These are phyloP conservation scores for Okamejei kenojei DNA, from an alignment of 2,797 vertebrate species.

Conservation along the genomic window DNA sequence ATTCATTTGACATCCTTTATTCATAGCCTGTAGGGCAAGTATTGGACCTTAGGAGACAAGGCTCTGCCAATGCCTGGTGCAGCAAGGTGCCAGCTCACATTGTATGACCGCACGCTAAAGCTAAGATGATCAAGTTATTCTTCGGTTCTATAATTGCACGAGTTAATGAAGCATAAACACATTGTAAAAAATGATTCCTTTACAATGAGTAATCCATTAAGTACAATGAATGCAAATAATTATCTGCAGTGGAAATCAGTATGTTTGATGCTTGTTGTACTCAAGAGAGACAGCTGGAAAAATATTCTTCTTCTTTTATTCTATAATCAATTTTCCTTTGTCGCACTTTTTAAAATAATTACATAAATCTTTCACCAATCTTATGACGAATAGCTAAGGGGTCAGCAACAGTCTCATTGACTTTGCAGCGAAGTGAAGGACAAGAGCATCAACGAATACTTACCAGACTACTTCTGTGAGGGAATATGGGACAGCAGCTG, in stretches of 20 bases:
- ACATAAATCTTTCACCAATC: background rate
- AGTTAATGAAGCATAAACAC: background rate
- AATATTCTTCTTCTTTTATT: background rate
- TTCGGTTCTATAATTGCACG: no score
- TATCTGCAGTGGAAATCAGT: background rate
- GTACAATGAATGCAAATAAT: background rate
- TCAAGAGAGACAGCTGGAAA: background rate
- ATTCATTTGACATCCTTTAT: background rate
- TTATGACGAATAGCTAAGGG: background rate
- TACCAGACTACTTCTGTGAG: slow-evolving; percentile 95
- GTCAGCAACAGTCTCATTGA: slow-evolving; percentile 32
- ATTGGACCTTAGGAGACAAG: background rate
- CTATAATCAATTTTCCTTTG: slow-evolving; percentile 13
- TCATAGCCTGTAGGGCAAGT: background rate
- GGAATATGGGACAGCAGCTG: slow-evolving; percentile 87
- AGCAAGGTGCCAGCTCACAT: background rate
- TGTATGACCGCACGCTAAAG: no score
- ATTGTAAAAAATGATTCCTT: background rate
- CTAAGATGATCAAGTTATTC: background rate
- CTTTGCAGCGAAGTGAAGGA: slow-evolving; percentile 15
- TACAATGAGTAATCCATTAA: no score
- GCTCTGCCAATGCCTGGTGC: background rate
- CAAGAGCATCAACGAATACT: slow-evolving; percentile 49
- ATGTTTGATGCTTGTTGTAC: background rate
- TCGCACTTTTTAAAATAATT: background rate